Evolutionary conservation across 2,113 vertebrate species (phyloP).

Genomic region (Nothobranchius kuhntae): DNA sequence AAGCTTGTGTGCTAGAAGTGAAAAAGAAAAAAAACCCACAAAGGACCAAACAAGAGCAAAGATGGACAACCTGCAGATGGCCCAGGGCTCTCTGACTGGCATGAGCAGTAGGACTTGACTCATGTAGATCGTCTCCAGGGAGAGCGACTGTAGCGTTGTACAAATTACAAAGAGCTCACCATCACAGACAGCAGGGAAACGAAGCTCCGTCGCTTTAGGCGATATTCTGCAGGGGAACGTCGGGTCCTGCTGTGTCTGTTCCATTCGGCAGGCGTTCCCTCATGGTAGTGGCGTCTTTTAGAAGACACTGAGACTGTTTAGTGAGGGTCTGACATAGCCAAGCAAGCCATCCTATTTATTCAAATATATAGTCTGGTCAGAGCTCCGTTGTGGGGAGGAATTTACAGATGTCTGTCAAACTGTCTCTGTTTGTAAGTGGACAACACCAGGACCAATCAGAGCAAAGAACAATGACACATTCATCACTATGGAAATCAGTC

Average conservation of each 20-base stretch:
- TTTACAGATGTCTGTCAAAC: too few relatives aligned
- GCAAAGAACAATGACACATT: too few relatives aligned
- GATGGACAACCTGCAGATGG: background rate
- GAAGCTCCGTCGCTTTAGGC: background rate
- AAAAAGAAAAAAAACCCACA: background rate
- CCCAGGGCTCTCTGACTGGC: background rate
- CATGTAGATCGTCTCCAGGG: too few relatives aligned
- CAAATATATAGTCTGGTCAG: too few relatives aligned
- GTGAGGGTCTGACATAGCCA: background rate
- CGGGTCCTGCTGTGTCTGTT: background rate
- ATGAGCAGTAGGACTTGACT: background rate
- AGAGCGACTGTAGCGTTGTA: background rate
- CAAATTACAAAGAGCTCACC: background rate
- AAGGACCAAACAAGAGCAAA: too few relatives aligned
- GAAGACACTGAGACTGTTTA: background rate
- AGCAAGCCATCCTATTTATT: too few relatives aligned
- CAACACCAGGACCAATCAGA: too few relatives aligned
- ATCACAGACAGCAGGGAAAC: background rate
- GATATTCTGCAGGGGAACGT: background rate
- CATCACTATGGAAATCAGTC: too few relatives aligned
- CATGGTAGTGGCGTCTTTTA: background rate
- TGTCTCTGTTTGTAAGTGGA: too few relatives aligned
- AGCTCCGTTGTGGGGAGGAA: too few relatives aligned
- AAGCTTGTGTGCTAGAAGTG: background rate
- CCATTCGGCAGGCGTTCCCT: background rate